phyloP scores from a whole-genome alignment of 1,140 invertebrate genomes.

The Temnothorax curvispinosus region DNA sequence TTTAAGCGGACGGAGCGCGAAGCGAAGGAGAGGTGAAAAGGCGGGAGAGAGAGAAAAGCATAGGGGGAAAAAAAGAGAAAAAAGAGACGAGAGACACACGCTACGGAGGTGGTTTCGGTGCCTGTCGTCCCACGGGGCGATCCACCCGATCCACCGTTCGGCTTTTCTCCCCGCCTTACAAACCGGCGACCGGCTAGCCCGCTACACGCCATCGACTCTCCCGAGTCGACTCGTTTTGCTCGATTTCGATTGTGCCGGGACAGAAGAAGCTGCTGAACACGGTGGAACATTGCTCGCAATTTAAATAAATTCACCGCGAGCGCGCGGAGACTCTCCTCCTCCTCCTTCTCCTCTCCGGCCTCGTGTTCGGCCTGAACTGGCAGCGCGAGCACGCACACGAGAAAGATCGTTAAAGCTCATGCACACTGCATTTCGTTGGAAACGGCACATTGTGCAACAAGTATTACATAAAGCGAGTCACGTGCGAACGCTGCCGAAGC shows the following conservation, averaged over 20 bases:
- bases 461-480: constrained; percentile 1
- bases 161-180: constrained; percentile 66
- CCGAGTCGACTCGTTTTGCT: constrained; percentile 75
- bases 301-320: constrained; percentile 84
- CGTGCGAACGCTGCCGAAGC: not conserved
- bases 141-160: constrained; percentile 64
- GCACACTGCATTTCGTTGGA: constrained; percentile 20
- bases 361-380: not conserved
- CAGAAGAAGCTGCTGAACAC: constrained; percentile 85
- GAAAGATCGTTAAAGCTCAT: constrained; percentile 33
- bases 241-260: constrained; percentile 78
- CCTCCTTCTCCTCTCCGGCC: not conserved
- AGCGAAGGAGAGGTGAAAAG: constrained; percentile 26
- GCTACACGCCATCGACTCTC: constrained; percentile 49
- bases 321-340: constrained; percentile 4
- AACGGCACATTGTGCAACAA: constrained; percentile 3
- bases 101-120: constrained; percentile 58
- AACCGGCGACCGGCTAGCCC: constrained; percentile 65
- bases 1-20: constrained; percentile 63
- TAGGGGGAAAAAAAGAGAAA: not conserved
- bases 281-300: constrained; percentile 85
- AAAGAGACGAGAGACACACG: not conserved
- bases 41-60: constrained; percentile 4
- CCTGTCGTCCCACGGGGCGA: constrained; percentile 68
- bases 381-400: not conserved